Base-by-base conservation (phyloP, 2,113 vertebrate genomes). In the Oncorhynchus nerka region DNA sequence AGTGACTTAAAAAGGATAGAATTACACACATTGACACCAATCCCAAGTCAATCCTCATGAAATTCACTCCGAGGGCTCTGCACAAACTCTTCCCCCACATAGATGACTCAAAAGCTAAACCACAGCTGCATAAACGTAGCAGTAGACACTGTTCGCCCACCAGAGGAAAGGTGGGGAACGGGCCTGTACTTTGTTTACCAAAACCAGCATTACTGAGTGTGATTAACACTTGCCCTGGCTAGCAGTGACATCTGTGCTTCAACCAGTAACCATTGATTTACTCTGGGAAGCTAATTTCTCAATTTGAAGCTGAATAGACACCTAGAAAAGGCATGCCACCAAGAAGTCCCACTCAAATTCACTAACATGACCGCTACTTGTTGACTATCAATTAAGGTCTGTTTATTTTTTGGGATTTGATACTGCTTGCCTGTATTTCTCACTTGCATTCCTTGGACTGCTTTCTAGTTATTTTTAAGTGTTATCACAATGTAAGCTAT, bases 101-200 rank as follows among this genome's bases (percentile, higher is more conserved):
- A 99, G 97, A 99, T 95, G 95, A 97, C 91, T 92, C 93, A 84
- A 96, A 97, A 89, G 95, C 94, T 93, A 98, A 98, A 94, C 93
- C 95, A 91, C 96, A 97, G 94, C 96, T 96, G 92, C 96, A 97
- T 92, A 99, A 99, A 93, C 97, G 96, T 94, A 99, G 97, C 94
- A 95, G 97, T 77, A 96, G 97, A 87, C 96, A 96, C 90, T 96
- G 93, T 93, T 90, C 97, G 94, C 90, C 95, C 95, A 94, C 96
- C 96, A 87, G 96, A 98, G 93, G 97, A 97, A 93, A 96, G 97
- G 97, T 20, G 32, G 67, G 20, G 30, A 34, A 34, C 32, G 28
- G 67, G 30, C 67, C 67, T 68, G 32, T 16, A 13, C 32, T 68
- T 68, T 39, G 5, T 15, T 34, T n/a, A 77, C 68, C 76, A 79